phyloP scores from a whole-genome alignment of 2,888 invertebrate genomes.

The Ryuthela nishihirai region DNA sequence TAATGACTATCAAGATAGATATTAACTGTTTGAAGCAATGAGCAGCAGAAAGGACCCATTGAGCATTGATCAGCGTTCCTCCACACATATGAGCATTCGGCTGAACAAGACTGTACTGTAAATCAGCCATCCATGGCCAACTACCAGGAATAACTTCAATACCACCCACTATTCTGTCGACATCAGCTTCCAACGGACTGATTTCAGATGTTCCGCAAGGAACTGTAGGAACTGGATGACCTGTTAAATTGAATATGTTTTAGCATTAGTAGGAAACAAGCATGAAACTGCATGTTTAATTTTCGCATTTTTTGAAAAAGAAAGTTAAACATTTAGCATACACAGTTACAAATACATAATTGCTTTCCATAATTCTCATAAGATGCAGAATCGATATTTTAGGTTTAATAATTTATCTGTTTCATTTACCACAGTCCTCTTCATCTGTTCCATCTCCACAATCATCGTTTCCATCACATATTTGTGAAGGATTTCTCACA shows the following conservation, averaged over 20 bases:
- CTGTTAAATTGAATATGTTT: too few species aligned
- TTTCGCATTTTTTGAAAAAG: too few species aligned
- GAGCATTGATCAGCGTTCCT: slow-evolving; percentile 21
- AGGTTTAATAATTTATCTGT: too few species aligned
- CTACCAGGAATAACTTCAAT: slow-evolving; percentile 18
- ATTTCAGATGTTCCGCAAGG: slow-evolving; percentile 19
- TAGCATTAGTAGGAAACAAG: too few species aligned
- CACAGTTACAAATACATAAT: too few species aligned
- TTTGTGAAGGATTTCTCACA: neutral
- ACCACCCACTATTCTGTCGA: slow-evolving; percentile 29
- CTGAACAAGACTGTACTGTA: slow-evolving; percentile 10
- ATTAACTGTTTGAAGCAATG: slow-evolving; percentile 21
- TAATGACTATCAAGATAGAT: too few species aligned
- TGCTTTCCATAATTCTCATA: too few species aligned
- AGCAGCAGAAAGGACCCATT: slow-evolving; percentile 32
- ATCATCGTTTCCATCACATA: slow-evolving; percentile 31
- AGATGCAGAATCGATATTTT: too few species aligned
- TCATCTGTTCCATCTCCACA: slow-evolving; percentile 35
- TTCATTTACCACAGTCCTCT: slow-evolving; percentile 28
- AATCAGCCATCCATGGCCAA: slow-evolving; percentile 35
- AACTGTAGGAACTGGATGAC: neutral
- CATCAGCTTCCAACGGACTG: neutral
- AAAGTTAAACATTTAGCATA: too few species aligned
- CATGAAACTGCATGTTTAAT: too few species aligned
- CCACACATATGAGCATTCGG: slow-evolving; percentile 32